Evolutionary conservation across 2,888 invertebrate species (phyloP).

Genomic region (Mayetiola destructor): DNA sequence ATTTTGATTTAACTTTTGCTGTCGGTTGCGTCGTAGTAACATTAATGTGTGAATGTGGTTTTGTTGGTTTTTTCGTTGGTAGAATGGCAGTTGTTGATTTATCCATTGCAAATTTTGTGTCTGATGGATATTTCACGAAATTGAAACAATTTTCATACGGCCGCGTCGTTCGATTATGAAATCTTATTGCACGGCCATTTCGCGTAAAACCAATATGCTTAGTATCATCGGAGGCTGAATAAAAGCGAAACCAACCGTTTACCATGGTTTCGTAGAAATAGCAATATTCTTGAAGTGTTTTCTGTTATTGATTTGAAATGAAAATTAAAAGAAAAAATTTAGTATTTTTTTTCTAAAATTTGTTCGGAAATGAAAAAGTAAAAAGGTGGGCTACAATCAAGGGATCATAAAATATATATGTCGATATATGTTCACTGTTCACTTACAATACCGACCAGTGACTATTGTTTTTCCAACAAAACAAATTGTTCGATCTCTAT

Average conservation of each 20-base stretch:
- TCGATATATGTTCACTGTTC: no score
- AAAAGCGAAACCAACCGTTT: conserved; percentile 14
- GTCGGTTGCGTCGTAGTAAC: background rate
- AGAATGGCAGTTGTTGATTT: background rate
- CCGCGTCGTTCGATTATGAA: background rate
- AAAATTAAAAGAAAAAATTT: background rate
- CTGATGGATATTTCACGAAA: conserved; percentile 11
- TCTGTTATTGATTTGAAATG: conserved; percentile 4
- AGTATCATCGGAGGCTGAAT: conserved; percentile 10
- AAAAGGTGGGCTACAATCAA: no score
- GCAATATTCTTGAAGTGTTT: conserved; percentile 14
- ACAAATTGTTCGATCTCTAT: no score
- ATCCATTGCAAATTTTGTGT: background rate
- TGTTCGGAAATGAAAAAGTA: background rate
- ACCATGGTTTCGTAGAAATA: conserved; percentile 17
- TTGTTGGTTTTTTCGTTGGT: background rate
- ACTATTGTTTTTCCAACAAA: no score
- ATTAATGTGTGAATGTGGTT: background rate
- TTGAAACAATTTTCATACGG: conserved; percentile 9
- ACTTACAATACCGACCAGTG: no score
- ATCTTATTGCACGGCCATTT: conserved; percentile 12
- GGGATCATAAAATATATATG: no score
- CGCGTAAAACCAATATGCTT: conserved; percentile 13
- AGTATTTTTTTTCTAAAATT: background rate
- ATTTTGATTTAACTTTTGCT: background rate